Evolutionary conservation across 2,888 invertebrate species (phyloP).

Genomic region (Sinotaia quadrata): DNA sequence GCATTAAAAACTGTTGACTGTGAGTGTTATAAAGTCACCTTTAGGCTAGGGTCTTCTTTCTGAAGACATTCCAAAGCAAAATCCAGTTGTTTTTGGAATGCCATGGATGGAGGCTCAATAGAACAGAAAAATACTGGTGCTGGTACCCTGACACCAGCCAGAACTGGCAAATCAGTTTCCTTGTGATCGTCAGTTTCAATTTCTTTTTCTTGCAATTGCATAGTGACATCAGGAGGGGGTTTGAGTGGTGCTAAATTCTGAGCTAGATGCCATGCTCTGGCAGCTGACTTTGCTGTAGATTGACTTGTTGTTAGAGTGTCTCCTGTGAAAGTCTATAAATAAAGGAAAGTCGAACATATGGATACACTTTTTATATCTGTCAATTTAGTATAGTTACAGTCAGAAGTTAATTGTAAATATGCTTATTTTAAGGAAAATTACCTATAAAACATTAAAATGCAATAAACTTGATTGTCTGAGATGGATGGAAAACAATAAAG

Average conservation of each 20-base stretch:
- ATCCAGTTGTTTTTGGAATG: slow-evolving; percentile 84
- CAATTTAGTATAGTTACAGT: too few relatives aligned
- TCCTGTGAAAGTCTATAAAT: slow-evolving; percentile 75
- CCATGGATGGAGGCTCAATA: slow-evolving; percentile 89
- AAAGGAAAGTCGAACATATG: too few relatives aligned
- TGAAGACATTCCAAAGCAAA: slow-evolving; percentile 84
- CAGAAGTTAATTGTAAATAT: too few relatives aligned
- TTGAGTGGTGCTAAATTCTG: slow-evolving; percentile 3
- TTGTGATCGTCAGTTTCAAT: slow-evolving; percentile 24
- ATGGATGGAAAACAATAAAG: too few relatives aligned
- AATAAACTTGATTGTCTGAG: too few relatives aligned
- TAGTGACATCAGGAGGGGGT: not conserved
- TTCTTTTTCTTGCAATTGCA: slow-evolving; percentile 12
- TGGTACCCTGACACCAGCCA: slow-evolving; percentile 81
- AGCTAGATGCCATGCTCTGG: slow-evolving; percentile 28
- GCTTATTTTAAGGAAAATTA: too few relatives aligned
- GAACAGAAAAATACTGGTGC: slow-evolving; percentile 98
- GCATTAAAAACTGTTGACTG: too few relatives aligned
- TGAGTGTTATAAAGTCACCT: too few relatives aligned
- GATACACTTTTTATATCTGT: too few relatives aligned
- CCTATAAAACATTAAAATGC: too few relatives aligned
- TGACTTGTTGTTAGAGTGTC: slow-evolving; percentile 72
- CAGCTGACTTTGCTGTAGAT: slow-evolving; percentile 46
- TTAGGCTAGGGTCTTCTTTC: slow-evolving; percentile 85
- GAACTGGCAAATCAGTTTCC: slow-evolving; percentile 48